Evolutionary conservation across 2,113 vertebrate species (phyloP), one percentile per base, ranked within the genome.

Genomic region (Ictalurus punctatus): DNA sequence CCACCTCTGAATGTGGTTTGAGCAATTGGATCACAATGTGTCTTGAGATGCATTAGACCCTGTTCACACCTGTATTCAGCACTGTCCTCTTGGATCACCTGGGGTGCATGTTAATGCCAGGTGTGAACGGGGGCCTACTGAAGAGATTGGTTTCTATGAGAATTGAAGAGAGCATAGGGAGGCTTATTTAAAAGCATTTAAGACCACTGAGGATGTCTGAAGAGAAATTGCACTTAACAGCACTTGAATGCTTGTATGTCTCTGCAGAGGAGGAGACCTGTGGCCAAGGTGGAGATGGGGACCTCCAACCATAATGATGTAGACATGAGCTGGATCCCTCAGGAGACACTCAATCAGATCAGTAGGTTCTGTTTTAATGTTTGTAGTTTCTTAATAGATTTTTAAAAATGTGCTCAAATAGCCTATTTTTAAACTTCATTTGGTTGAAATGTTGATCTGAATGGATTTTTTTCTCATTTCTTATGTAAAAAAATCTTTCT

Each of bases 311-410:
- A 99, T 94, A 99, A 97, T 0, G 97, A 99, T 86, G 98, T 99
- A 10, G 98, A 99, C 90, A 97, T 99, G 97, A 99, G 98, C 93
- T 99, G 98, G 98, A 99, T 99, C 94, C 98, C 98, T 34, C 96
- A 98, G 92, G 98, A 99, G 93, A 99, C 98, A 27, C 95, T 99
- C 90, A 99, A 98, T 96, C 98, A 99, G 93, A 99, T 99, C 94
- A 99, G 98, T 99, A 95, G 94, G 98, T 98, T 90, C 30, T 71
- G 56, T 25, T 63, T 56, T 80, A 19, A 6, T 81, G 16, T 69
- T 14, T 56, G n/a, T 14, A 65, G 44, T 40, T 30, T 63, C 34
- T 48, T 71, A 17, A 2, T 87, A 44, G 73, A n/a, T 40, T 48
- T 63, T 65, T 19, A 44, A 48, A 48, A 65, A 30, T n/a, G 5